Base-by-base conservation (phyloP, 2,113 vertebrate species). In the Alethe diademata region DNA sequence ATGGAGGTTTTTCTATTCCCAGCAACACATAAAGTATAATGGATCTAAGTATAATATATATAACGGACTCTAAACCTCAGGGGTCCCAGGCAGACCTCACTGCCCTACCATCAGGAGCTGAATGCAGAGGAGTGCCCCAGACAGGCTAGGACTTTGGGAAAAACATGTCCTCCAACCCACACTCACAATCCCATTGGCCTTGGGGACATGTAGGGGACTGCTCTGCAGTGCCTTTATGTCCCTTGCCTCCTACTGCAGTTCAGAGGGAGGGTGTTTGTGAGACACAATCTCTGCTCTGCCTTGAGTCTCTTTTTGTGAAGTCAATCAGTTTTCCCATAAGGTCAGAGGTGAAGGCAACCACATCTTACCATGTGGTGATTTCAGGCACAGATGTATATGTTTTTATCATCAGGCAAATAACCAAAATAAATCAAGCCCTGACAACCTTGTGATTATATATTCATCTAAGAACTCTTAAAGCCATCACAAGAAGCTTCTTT, bases 401-500 rank as follows among this genome's bases (percentile, higher is more conserved):
- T 64, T 79, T 71, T 53, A 82, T 38, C 70, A 50, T 61, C 73
- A 72, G 31, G 31, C 61, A 92, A 62, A 72, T 57, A 85, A 84
- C 67, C 33, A 84, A 96, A 75, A 61, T 75, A 91, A 93, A 95
- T 85, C n/a, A 70, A 91, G 29, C 18, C 31, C 67, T 72, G 62
- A 79, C 74, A 89, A 66, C 57, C 74, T 50, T 65, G 53, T 85
- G 74, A 79, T 82, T 91, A 69, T 83, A 54, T 53, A 79, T 85
- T 86, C 62, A 82, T 83, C 58, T 33, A 60, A 45, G 43, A 80
- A 48, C 54, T 42, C 70, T 93, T 62, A 78, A 91, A 90, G 31
- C 45, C 76, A 74, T 64, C 14, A 8, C 54, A 74, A 61, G 36
- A 74, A 36, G 31, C 24, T 53, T 43, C 29, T 82, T 58, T 50